Base-by-base conservation (phyloP, 2,888 invertebrate genomes). In the Chouioia cunea region DNA sequence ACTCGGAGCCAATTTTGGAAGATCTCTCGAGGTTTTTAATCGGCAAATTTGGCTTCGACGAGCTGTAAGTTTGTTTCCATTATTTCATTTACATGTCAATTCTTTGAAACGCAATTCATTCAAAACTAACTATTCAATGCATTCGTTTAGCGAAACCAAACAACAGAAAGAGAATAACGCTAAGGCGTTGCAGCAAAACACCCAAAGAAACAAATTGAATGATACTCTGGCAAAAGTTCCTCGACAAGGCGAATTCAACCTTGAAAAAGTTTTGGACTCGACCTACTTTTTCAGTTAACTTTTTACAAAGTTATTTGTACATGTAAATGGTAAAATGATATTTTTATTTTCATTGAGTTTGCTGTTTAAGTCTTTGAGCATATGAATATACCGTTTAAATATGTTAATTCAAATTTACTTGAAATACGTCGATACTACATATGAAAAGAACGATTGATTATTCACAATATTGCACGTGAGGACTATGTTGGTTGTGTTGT, bases 1-100 rank as follows among this genome's bases (percentile, higher is more conserved):
- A 99, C 86, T 94, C 93, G 36, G 91, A 96, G 82, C 97, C 97
- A 0, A 95, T 99, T 77, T 88, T 99, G 59, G 92, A 97, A 80
- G 89, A 97, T 81, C 87, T 98, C 64, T 95, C 97, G 0, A 79
- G 90, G 20, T 94, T 91, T 84, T 88, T 98, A 66, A 80, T 89
- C 1, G 81, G 90, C 23, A 90, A 89, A 80, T 96, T 92, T 83
- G 90, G 64, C n/a, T 70, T 16, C 53, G 14, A 23, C 2, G 22
- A 60, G 8, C 16, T 18, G 76, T 73, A 74, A 57, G 62, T 53
- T 43, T 54, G 62, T 60, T 59, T 48, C n/a, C n/a, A n/a, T n/a
- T n/a, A n/a, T n/a, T n/a, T n/a, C n/a, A n/a, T n/a, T n/a, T n/a
- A n/a, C n/a, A n/a, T n/a, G n/a, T n/a, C n/a, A n/a, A n/a, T n/a